These are phyloP conservation scores for Molossus molossus DNA, from an alignment of 2,797 vertebrate species.

Conservation along the genomic window DNA sequence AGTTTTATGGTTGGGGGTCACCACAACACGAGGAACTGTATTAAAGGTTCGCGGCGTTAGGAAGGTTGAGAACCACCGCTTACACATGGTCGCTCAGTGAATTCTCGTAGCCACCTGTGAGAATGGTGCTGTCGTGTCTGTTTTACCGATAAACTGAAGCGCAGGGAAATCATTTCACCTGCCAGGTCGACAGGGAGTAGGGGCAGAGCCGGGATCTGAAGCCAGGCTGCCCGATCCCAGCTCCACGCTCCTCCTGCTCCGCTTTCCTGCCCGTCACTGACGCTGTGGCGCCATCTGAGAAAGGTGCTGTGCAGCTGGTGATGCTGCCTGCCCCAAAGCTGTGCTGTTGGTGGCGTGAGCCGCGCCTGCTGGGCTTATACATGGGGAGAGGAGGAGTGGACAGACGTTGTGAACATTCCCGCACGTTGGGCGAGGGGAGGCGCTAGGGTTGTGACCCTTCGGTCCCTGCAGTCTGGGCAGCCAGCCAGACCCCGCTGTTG, in stretches of 20 bases:
- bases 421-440: not conserved
- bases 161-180: not conserved
- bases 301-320: not conserved
- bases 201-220: constrained; percentile 29
- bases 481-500: not conserved
- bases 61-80: too few species aligned
- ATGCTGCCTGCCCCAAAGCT: not conserved
- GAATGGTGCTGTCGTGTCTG: not conserved
- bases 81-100: accelerated
- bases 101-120: accelerated
- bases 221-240: not conserved
- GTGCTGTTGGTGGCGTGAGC: not conserved
- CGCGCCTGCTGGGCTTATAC: not conserved
- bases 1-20: too few species aligned
- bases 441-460: not conserved
- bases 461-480: not conserved
- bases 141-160: not conserved
- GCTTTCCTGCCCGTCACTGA: not conserved
- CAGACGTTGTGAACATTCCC: accelerated
- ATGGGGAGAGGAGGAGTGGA: not conserved
- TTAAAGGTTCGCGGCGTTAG: too few species aligned
- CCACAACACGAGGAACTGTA: too few species aligned
- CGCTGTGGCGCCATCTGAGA: accelerated
- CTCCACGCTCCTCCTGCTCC: accelerated
- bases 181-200: not conserved